phyloP scores from a whole-genome alignment of 2,888 invertebrate genomes.

The Morinoia aosen region DNA sequence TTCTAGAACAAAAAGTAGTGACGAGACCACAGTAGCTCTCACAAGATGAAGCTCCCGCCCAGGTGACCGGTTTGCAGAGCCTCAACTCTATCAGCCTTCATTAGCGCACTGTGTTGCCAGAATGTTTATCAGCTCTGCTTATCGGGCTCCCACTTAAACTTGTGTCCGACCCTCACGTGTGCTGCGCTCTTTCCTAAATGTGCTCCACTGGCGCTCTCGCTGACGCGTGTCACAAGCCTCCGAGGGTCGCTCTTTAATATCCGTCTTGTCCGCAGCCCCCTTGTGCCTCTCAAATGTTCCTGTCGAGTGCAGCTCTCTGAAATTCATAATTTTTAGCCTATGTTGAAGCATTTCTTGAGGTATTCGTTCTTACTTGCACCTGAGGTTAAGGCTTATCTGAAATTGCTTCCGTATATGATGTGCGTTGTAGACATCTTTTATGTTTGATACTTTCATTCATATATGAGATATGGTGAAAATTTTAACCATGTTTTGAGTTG shows the following conservation, averaged over 20 bases:
- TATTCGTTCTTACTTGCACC: not conserved
- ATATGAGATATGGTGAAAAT: not conserved
- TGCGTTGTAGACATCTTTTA: not conserved
- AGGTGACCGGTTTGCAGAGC: slow-evolving; percentile 33
- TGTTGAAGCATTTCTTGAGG: not conserved
- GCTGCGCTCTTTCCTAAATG: not conserved
- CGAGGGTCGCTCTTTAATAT: slow-evolving; percentile 12
- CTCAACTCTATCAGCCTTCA: slow-evolving; percentile 31
- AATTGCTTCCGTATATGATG: not conserved
- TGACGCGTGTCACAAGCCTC: not conserved
- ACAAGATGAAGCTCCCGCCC: not conserved
- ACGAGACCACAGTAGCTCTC: not conserved
- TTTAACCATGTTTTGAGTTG: not conserved
- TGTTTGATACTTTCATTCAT: not conserved
- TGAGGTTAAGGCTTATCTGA: not conserved
- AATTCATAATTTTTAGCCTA: not conserved
- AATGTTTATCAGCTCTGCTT: slow-evolving; percentile 2
- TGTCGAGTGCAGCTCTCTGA: not conserved
- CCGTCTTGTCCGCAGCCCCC: not conserved
- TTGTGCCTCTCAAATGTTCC: not conserved
- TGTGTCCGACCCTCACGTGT: slow-evolving; percentile 7
- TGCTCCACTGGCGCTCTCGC: not conserved
- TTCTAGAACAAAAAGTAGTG: not conserved
- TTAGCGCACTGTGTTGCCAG: slow-evolving; percentile 25
- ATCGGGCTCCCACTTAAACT: slow-evolving; percentile 32